phyloP scores from a whole-genome alignment of 2,113 vertebrate species.

The Psilopogon haemacephalus region DNA sequence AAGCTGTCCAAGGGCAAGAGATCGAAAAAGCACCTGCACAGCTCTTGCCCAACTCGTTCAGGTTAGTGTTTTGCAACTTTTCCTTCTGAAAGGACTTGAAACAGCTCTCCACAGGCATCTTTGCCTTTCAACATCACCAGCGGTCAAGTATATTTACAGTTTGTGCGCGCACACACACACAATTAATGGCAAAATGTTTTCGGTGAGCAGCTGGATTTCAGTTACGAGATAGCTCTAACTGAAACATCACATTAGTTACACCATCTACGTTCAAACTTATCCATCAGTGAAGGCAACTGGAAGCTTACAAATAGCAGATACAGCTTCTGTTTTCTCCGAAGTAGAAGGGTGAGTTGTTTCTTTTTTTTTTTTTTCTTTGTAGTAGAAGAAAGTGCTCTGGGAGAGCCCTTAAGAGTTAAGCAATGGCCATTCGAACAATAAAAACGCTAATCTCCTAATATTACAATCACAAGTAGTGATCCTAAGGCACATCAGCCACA shows the following conservation, averaged over 20 bases:
- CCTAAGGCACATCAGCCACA: constrained; percentile 80
- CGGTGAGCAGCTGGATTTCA: constrained; percentile 55
- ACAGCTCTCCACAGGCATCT: neutral
- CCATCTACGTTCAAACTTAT: neutral
- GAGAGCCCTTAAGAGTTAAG: constrained; percentile 49
- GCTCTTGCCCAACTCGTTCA: neutral
- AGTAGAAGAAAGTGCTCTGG: constrained; percentile 17
- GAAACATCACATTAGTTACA: constrained; percentile 37
- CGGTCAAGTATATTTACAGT: constrained; percentile 61
- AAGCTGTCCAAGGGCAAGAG: constrained; percentile 12
- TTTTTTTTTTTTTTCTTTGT: neutral
- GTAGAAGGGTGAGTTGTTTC: neutral
- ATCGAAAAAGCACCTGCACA: neutral
- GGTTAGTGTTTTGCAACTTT: neutral
- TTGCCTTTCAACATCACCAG: neutral
- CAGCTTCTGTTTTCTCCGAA: neutral
- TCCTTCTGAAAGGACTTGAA: constrained; percentile 2
- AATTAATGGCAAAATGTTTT: constrained; percentile 47
- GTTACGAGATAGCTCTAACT: constrained; percentile 22
- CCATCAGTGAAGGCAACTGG: constrained; percentile 2
- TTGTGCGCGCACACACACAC: constrained; percentile 42
- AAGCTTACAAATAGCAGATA: constrained; percentile 52
- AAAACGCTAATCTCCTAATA: constrained; percentile 12
- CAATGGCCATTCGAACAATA: constrained; percentile 48
- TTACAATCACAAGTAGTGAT: constrained; percentile 67